Base-by-base conservation (phyloP, 2,888 invertebrate genomes). In the Craniophora ligustri region DNA sequence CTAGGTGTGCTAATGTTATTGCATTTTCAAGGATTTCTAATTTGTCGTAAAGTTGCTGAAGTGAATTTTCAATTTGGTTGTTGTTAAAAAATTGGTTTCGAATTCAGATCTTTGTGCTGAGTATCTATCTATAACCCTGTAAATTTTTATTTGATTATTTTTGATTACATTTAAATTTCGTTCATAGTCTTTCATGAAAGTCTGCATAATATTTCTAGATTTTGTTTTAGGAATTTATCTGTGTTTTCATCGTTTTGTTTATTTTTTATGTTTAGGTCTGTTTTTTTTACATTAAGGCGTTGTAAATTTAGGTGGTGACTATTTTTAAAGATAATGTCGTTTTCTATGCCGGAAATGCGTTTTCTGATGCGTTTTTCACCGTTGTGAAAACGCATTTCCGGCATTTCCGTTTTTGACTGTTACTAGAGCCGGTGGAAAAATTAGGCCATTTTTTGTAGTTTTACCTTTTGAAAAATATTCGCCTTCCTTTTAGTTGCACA, bases 401-500 rank as follows among this genome's bases (percentile, higher is more conserved):
- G 40, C 10, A 0, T 61, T 57, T 41, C 69, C 69, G 0, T 67
- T 38, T 53, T 64, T 61, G 23, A 72, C 55, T 3, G 58, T 30
- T 1, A 73, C 40, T 34, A 70, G 0, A 5, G 67, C 62, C 8
- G 62, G 0, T 19, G n/a, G 66, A 70, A 1, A 64, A 59, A 53
- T 40, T 18, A 72, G 8, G 0, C 65, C 71, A 0, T n/a, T 38
- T 30, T 64, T 62, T 3, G 51, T 63, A n/a, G 18, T 31, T 36
- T 58, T 48, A 6, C 19, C 60, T 1, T 32, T 10, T 5, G 51
- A 53, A 15, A 42, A 49, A 23, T 65, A 70, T 11, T 67, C 48
- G 0, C 62, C 64, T 46, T 73, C 65, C 5, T 5, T 44, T 8
- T 68, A 59, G 11, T 73, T 70, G 28, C 62, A 64, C 2, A 66